These are phyloP conservation scores for Catocala nupta DNA, from an alignment of 2,888 invertebrate genomes.

Conservation along the genomic window DNA sequence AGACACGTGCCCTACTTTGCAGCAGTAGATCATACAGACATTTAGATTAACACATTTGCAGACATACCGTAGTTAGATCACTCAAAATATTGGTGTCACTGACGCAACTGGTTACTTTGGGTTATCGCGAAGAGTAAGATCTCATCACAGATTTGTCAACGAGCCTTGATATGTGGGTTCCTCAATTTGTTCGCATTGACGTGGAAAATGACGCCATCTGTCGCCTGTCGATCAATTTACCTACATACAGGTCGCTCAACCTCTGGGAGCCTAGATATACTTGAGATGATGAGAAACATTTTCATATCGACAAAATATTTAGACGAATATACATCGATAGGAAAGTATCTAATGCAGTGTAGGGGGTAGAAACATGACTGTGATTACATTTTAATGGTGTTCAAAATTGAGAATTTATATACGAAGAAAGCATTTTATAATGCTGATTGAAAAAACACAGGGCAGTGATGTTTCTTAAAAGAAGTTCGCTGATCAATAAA, in stretches of 20 bases:
- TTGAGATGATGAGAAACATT: background rate
- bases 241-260: conserved; percentile 77
- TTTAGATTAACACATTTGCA: conserved; percentile 24
- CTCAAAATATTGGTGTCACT: conserved; percentile 48
- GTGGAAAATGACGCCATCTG: conserved; percentile 67
- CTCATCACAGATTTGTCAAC: conserved; percentile 76
- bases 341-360: too few species aligned
- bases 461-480: too few species aligned
- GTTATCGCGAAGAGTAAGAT: conserved; percentile 69
- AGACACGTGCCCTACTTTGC: conserved; percentile 8
- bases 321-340: too few species aligned
- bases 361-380: too few species aligned
- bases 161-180: conserved; percentile 77
- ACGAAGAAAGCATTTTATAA: too few species aligned
- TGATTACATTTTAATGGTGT: too few species aligned
- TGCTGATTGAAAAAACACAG: too few species aligned
- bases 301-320: background rate
- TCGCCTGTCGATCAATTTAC: conserved; percentile 77
- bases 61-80: conserved; percentile 25
- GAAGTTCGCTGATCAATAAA: too few species aligned
- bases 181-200: conserved; percentile 78
- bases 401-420: too few species aligned
- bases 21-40: conserved; percentile 18
- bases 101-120: conserved; percentile 53
- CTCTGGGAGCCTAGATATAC: conserved; percentile 31